These are phyloP conservation scores for Zenarchopterus dispar DNA, from an alignment of 2,797 vertebrate species.

Conservation along the genomic window DNA sequence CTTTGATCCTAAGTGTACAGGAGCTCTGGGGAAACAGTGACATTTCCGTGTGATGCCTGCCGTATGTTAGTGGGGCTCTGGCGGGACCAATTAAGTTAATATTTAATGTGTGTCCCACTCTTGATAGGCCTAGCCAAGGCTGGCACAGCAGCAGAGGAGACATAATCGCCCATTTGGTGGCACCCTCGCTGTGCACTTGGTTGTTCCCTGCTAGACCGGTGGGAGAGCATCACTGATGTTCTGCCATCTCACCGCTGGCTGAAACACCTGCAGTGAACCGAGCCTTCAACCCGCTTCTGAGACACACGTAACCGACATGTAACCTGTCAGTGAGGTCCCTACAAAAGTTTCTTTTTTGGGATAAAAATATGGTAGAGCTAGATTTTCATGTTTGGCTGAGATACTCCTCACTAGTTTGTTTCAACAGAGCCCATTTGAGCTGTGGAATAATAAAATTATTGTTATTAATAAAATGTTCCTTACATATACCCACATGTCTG, in stretches of 20 bases:
- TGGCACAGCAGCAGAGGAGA: conserved; percentile 70
- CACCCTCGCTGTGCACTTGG: conserved; percentile 53
- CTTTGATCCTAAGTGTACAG: conserved; percentile 81
- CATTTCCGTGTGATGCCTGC: conserved; percentile 80
- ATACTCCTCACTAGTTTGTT: conserved; percentile 28
- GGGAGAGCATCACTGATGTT: conserved; percentile 73
- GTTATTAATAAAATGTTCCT: conserved; percentile 49
- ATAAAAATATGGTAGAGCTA: background rate
- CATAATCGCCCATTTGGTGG: conserved; percentile 63
- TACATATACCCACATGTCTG: conserved; percentile 50
- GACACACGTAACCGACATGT: conserved; percentile 39
- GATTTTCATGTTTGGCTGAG: conserved; percentile 20
- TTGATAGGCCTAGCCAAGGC: conserved; percentile 74
- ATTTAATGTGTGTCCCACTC: conserved; percentile 81
- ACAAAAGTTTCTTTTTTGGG: conserved; percentile 40
- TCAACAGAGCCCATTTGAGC: conserved; percentile 6
- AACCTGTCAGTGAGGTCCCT: conserved; percentile 54
- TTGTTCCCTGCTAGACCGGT: conserved; percentile 67
- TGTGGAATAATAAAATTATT: no score
- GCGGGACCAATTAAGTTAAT: conserved; percentile 84
- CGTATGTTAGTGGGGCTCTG: conserved; percentile 78
- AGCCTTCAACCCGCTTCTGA: conserved; percentile 30
- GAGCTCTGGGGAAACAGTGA: conserved; percentile 78
- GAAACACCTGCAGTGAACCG: conserved; percentile 71
- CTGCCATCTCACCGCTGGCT: conserved; percentile 68